Evolutionary conservation across 2,888 invertebrate species (phyloP), one percentile per base, ranked within the genome.

Genomic region (Phlogophora meticulosa): DNA sequence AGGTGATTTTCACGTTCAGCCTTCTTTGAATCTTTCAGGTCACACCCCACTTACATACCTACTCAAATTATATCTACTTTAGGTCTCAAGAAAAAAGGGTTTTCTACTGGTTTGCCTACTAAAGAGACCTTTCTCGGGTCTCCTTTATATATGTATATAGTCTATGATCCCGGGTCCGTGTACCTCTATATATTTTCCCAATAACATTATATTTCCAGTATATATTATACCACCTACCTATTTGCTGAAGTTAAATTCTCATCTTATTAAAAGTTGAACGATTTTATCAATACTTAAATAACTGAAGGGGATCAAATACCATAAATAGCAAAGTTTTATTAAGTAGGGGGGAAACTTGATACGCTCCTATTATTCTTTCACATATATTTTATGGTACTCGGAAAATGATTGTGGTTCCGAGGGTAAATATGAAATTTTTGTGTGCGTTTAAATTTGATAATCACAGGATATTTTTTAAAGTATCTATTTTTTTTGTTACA

Each of bases 301-400:
- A 65, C 48, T 72, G 46, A 62, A 80, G 63, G 52, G 56, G 55
- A 76, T 72, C 66, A 75, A 69, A 81, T 70, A 61, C 53, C 80
- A 80, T 81, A 80, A 82, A 82, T 72, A 82, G 49, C 56, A 43
- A 80, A 80, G 67, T 79, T 78, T 75, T 79, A 75, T 63, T 69
- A 72, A 63, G 53, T 51, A 32, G 48, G 62, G 46, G 34, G 20
- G 38, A 49, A 69, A 66, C 38, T 80, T 78, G 63, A 61, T 72
- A 63, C 68, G 38, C 20, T 53, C 17, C n/a, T 59, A 55, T 60
- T 62, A 59, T 61, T 58, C 45, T 80, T 68, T 51, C 28, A 46
- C 32, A 28, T 72, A 24, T 48, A 43, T 56, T 59, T 61, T 17
- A 46, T 59, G 55, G 32, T 46, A 45, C 36, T 51, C 36, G 42